Evolutionary conservation across 2,797 vertebrate genomes (phyloP).

Genomic region (Carduelis carduelis): DNA sequence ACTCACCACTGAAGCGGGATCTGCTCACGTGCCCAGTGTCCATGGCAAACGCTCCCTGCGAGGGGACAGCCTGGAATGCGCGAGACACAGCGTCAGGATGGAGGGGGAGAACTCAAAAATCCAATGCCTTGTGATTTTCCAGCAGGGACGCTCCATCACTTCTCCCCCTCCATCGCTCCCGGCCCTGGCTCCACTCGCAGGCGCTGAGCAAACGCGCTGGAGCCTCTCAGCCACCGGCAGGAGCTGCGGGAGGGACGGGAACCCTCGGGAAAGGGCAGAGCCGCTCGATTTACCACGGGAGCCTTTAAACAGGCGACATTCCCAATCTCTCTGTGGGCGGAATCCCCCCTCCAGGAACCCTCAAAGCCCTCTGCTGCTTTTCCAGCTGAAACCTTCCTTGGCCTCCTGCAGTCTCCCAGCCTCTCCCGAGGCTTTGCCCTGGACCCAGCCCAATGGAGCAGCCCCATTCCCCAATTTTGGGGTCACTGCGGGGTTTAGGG

Average conservation of each 20-base stretch:
- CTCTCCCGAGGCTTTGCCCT: background rate
- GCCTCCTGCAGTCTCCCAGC: background rate
- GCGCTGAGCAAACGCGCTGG: background rate
- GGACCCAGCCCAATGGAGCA: accelerated
- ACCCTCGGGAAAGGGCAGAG: background rate
- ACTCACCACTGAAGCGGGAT: slow-evolving; percentile 59
- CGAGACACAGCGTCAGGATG: accelerated
- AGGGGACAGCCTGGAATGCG: background rate
- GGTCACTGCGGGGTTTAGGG: background rate
- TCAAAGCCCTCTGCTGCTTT: background rate
- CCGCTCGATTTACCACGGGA: accelerated
- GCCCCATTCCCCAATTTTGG: background rate
- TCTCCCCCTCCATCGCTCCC: background rate
- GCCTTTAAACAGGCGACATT: background rate
- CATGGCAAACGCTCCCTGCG: slow-evolving; percentile 35
- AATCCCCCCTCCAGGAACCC: background rate
- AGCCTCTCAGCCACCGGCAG: background rate
- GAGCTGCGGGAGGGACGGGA: background rate
- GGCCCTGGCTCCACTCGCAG: background rate
- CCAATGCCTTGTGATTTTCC: background rate
- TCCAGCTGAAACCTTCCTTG: background rate
- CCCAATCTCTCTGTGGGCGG: accelerated
- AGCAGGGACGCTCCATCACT: background rate
- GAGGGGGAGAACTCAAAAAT: background rate
- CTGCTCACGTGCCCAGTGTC: slow-evolving; percentile 14